Evolutionary conservation across 2,888 invertebrate genomes (phyloP), one percentile per base, ranked within the genome.

Genomic region (Ferrisia virgata): DNA sequence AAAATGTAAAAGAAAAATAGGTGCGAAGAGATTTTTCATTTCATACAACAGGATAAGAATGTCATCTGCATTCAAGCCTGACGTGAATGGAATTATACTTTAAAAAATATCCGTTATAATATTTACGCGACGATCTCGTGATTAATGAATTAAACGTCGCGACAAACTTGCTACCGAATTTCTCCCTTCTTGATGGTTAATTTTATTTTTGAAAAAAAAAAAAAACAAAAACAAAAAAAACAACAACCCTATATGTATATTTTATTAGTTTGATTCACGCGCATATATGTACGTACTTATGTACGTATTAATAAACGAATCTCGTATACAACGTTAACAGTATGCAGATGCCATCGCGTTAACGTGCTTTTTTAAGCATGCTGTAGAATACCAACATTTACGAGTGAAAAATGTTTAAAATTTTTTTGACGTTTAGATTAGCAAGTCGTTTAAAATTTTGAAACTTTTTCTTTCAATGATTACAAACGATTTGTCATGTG

Each of bases 1-100:
- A 87, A 84, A 86, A 78, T 85, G 85, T 86, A 43, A 69, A 80
- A 84, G 84, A 85, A 85, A 79, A 76, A 82, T 76, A 86, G 85
- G 81, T 85, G 85, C 86, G 85, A 85, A 85, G 39, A 80, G 79
- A 85, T 85, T 79, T 81, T 72, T 25, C 81, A 53, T 81, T 69
- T 64, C 76, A 84, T 58, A 85, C 76, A 85, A 80, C 79, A 80
- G 79, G 78, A 81, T 33, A 33, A 72, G 72, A 72, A 72, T 72
- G 72, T 72, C 72, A 72, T 72, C 72, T 33, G 72, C 72, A 72
- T 72, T 72, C 72, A 33, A 72, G 33, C 72, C 31, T 36, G 72
- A 72, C 72, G 72, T 72, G 72, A 72, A 72, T 72, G 33, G 72
- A 72, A 72, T 72, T 33, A 33, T 72, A 72, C 18, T 33, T 72